Evolutionary conservation across 64 coral and sea anemone genomes (phyloP), one percentile per base, ranked within the genome.

Genomic region (Catalaphyllia jardinei): DNA sequence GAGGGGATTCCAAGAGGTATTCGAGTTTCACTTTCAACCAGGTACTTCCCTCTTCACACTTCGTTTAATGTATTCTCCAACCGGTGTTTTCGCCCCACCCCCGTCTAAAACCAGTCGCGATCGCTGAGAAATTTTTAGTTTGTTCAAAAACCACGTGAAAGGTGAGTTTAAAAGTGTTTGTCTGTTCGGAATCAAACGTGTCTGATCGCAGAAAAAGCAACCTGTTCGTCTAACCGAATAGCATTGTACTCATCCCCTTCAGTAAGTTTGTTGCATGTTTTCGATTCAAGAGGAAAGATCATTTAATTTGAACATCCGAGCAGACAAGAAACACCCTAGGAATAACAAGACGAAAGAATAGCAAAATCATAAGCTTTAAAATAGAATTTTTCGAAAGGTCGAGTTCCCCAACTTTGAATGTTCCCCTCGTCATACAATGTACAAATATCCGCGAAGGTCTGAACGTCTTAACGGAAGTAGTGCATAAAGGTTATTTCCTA

Each of bases 21-120:
- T 15, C 22, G 14, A 30, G 38, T 85, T 85, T 85, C 81, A 52
- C 20, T 69, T 85, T 85, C 81, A 69, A 4, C 11, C 11, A 85
- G n/a, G 19, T 28, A 69, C 81, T 85, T 85, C 81, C 81, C 15
- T 62, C 12, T 52, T 20, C 38, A 8, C 33, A 64, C 69, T 28
- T 51, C 19, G 35, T 71, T 69, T 85, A 15, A 64, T 85, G 62
- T 71, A 85, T 85, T 85, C 81, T 50, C 0, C 63, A 33, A 85
- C 81, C 63, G 16, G 81, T 85, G 54, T 27, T 71, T 17, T 71
- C 62, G 81, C 81, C 81, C 62, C 81, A 85, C 81, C 81, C 81
- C 81, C 81, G 81, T 85, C 39, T 85, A 9, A 33, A 27, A 83
- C 80, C 80, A 46, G 80, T 67, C 31, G 62, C 2, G 65, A 10